Conservation (phyloP, 2,113 vertebrate species). For the Asarcornis scutulata region DNA sequence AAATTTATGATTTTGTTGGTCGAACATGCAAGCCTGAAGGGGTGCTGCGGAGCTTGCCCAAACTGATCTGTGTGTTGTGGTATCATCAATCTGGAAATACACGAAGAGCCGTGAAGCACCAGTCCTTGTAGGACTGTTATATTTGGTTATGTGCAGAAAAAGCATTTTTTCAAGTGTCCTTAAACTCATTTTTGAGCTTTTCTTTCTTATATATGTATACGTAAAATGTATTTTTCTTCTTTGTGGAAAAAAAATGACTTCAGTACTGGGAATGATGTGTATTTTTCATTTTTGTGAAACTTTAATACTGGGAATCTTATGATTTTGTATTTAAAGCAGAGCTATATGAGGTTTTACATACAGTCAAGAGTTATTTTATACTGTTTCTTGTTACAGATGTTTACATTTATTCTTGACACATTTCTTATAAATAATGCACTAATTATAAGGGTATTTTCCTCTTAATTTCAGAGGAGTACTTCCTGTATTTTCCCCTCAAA, state of each 20-base stretch:
- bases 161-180: background rate
- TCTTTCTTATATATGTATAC: background rate
- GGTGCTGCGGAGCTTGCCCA: background rate
- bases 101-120: accelerated
- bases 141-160: background rate
- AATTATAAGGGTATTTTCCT: background rate
- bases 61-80: accelerated
- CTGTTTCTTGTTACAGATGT: background rate
- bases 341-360: background rate
- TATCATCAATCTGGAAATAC: background rate
- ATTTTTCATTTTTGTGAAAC: background rate
- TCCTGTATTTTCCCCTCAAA: background rate
- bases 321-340: background rate
- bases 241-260: no score
- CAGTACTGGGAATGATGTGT: background rate
- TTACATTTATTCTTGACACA: background rate
- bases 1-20: background rate
- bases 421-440: background rate
- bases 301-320: background rate
- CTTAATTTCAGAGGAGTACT: background rate
- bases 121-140: no score
- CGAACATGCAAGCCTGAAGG: background rate
- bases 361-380: background rate
- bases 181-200: background rate
- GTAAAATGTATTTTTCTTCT: no score